A percentile compares a stretch with the other conserved stretches of the same genome.
These are phyloP conservation scores for Catamblyrhynchus diadema DNA, from an alignment of 2,797 vertebrate species.

Conservation along the genomic window DNA sequence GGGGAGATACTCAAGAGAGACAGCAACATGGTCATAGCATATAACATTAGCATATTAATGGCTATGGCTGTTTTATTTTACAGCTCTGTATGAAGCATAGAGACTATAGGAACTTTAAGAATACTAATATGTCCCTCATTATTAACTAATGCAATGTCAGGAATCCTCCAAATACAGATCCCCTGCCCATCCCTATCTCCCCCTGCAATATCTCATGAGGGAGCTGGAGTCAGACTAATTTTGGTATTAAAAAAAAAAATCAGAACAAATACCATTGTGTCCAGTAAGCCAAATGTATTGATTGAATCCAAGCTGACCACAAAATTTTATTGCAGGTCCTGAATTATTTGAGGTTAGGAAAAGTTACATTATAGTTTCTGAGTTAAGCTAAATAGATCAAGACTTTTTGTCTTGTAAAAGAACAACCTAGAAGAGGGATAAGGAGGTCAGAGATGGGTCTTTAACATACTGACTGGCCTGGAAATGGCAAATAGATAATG, in stretches of 20 bases:
- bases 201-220: neutral
- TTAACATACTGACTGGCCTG: neutral
- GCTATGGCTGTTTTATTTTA: slow-evolving; percentile 51
- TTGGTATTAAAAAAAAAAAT: neutral
- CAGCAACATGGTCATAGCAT: slow-evolving; percentile 46
- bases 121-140: slow-evolving; percentile 54
- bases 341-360: slow-evolving; percentile 47
- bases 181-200: neutral
- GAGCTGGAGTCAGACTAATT: neutral
- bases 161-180: neutral
- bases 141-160: slow-evolving; percentile 30
- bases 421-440: neutral
- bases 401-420: slow-evolving; percentile 25
- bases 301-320: slow-evolving; percentile 17
- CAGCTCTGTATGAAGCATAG: slow-evolving; percentile 53
- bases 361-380: slow-evolving; percentile 35
- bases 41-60: slow-evolving; percentile 69
- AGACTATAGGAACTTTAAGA: slow-evolving; percentile 46
- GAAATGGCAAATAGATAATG: slow-evolving; percentile 11
- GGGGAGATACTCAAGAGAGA: slow-evolving; percentile 35
- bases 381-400: slow-evolving; percentile 38
- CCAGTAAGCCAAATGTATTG: slow-evolving; percentile 1
- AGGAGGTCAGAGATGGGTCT: slow-evolving; percentile 20
- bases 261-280: slow-evolving; percentile 5
- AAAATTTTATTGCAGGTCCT: slow-evolving; percentile 33